These are phyloP conservation scores for Andrena bicolor DNA, from an alignment of 2,888 invertebrate genomes.

Conservation along the genomic window DNA sequence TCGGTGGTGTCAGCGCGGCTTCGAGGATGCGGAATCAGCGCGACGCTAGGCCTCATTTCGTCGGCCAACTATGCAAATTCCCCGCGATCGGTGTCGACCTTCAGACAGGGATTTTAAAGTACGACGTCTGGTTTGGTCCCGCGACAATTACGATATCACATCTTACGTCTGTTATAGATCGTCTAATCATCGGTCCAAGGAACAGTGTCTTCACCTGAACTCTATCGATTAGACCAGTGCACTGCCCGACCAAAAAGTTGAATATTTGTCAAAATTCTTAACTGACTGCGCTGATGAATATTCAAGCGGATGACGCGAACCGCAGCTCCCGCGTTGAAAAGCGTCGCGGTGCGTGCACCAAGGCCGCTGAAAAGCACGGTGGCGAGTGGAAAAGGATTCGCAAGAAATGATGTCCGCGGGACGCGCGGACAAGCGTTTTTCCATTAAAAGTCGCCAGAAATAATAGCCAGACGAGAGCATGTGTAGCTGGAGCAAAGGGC, in stretches of 20 bases:
- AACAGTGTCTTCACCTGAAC: no score
- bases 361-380: background rate
- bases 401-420: background rate
- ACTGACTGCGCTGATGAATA: conserved; percentile 12
- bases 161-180: background rate
- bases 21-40: conserved; percentile 47
- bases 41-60: conserved; percentile 27
- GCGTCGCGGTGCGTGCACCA: background rate
- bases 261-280: background rate
- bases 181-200: background rate
- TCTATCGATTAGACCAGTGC: no score
- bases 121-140: background rate
- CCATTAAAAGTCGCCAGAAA: conserved; percentile 30
- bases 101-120: conserved; percentile 6
- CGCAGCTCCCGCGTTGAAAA: background rate
- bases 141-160: background rate
- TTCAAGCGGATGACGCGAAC: background rate
- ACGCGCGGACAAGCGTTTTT: conserved; percentile 35
- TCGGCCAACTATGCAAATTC: conserved; percentile 24
- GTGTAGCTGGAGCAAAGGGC: conserved; percentile 45
- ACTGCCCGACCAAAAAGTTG: background rate
- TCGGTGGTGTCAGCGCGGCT: conserved; percentile 18
- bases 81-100: conserved; percentile 26
- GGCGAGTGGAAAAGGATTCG: background rate
- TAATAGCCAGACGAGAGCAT: conserved; percentile 42